Evolutionary conservation across 2,797 vertebrate species (phyloP).

Genomic region (Otus scops): DNA sequence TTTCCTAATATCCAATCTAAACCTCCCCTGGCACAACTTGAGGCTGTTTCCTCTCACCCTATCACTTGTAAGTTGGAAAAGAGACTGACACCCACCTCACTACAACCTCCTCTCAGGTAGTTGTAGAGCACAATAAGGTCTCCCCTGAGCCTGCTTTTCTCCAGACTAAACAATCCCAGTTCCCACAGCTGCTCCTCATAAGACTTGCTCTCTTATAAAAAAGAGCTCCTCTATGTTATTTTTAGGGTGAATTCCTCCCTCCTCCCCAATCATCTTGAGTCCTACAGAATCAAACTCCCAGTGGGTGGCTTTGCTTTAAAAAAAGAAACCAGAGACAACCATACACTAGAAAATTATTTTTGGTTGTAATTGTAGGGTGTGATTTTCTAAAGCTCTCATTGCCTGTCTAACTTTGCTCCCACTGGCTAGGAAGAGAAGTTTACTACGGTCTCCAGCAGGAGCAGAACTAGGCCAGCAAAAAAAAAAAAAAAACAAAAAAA

Average conservation of each 20-base stretch:
- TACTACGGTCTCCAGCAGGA: neutral
- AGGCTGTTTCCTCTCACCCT: too few species aligned
- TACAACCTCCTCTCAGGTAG: too few species aligned
- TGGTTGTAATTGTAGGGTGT: neutral
- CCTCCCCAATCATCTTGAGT: neutral
- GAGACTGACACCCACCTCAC: too few species aligned
- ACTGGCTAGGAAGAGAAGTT: neutral
- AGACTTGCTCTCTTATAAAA: neutral
- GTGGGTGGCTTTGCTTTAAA: neutral
- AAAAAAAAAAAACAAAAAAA: neutral
- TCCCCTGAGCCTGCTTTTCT: too few species aligned
- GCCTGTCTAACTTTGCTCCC: neutral
- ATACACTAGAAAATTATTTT: neutral
- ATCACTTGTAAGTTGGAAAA: too few species aligned
- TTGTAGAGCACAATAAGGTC: too few species aligned
- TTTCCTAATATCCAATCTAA: too few species aligned
- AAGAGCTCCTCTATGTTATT: neutral
- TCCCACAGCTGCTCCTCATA: too few species aligned
- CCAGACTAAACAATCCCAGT: too few species aligned
- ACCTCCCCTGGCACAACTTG: too few species aligned
- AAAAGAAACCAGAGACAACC: neutral
- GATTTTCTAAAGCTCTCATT: neutral
- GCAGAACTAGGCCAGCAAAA: neutral
- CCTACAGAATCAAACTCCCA: neutral
- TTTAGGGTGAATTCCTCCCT: neutral